Conservation (phyloP, 2,888 invertebrate genomes). For the Andrena minutula region DNA sequence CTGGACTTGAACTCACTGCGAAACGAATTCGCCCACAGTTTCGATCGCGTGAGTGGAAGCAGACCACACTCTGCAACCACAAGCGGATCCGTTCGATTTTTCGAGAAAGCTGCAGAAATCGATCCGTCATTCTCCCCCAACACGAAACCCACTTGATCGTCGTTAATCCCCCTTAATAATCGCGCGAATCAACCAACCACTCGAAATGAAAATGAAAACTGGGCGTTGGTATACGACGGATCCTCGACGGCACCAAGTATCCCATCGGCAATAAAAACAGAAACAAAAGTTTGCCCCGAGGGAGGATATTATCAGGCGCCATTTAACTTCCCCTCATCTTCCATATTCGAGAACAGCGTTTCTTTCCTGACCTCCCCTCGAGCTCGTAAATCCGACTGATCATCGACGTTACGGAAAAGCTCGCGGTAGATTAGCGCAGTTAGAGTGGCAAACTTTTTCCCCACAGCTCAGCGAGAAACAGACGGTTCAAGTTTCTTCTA, state of each 20-base stretch:
- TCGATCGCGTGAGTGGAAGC: conserved; percentile 29
- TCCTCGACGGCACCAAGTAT: conserved; percentile 55
- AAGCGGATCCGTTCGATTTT: conserved; percentile 22
- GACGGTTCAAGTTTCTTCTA: neutral
- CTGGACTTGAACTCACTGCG: neutral
- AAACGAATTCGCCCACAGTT: conserved; percentile 21
- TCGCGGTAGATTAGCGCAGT: conserved; percentile 48
- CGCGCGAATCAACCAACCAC: conserved; percentile 15
- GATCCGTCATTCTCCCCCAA: neutral
- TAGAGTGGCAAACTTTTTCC: conserved; percentile 27
- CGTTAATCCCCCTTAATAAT: neutral
- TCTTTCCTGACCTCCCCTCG: conserved; percentile 30
- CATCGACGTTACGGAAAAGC: conserved; percentile 40
- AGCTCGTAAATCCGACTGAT: conserved; percentile 39
- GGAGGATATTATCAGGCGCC: conserved; percentile 56
- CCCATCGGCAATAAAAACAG: conserved; percentile 21
- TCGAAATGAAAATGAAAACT: conserved; percentile 27
- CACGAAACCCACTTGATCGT: neutral
- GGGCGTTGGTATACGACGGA: conserved; percentile 41
- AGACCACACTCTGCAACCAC: conserved; percentile 23
- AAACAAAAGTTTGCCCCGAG: conserved; percentile 46
- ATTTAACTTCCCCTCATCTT: conserved; percentile 61
- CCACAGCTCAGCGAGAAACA: neutral
- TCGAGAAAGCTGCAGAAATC: conserved; percentile 15
- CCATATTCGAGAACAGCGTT: conserved; percentile 19